These are phyloP conservation scores for Melangyna quadrimaculata DNA, from an alignment of 2,888 invertebrate genomes.

Conservation along the genomic window DNA sequence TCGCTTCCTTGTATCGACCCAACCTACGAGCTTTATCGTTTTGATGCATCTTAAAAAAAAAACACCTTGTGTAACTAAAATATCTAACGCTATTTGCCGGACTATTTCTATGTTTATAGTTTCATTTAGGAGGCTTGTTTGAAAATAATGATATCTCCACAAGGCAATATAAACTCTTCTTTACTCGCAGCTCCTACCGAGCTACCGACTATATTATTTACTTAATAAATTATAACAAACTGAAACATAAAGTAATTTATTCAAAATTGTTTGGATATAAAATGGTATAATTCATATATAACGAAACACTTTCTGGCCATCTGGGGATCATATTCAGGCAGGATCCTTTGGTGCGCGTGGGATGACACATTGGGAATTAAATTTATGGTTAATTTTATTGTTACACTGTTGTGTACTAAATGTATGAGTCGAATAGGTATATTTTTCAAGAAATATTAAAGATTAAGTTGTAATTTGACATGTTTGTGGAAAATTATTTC, in stretches of 20 bases:
- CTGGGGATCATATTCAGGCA: background rate
- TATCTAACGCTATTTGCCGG: background rate
- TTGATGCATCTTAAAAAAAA: too few relatives aligned
- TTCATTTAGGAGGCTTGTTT: background rate
- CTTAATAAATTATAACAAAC: conserved; percentile 6
- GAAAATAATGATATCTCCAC: background rate
- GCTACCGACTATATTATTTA: background rate
- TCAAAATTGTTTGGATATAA: background rate
- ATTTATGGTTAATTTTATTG: conserved; percentile 15
- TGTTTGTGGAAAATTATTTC: background rate
- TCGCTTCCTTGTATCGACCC: too few relatives aligned
- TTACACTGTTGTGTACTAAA: background rate
- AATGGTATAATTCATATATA: background rate
- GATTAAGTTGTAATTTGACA: background rate
- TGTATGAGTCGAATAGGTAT: too few relatives aligned
- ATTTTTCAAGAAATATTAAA: background rate
- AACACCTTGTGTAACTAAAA: too few relatives aligned
- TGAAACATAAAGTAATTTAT: background rate
- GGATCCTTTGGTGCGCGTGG: background rate
- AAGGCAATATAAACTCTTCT: background rate
- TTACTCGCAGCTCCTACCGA: too few relatives aligned
- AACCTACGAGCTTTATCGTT: too few relatives aligned
- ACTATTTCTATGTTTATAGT: background rate
- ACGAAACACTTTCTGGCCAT: background rate
- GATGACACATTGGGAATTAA: background rate